Evolutionary conservation across 2,113 vertebrate genomes (phyloP), one percentile per base, ranked within the genome.

Genomic region (Dasyornis broadbenti): DNA sequence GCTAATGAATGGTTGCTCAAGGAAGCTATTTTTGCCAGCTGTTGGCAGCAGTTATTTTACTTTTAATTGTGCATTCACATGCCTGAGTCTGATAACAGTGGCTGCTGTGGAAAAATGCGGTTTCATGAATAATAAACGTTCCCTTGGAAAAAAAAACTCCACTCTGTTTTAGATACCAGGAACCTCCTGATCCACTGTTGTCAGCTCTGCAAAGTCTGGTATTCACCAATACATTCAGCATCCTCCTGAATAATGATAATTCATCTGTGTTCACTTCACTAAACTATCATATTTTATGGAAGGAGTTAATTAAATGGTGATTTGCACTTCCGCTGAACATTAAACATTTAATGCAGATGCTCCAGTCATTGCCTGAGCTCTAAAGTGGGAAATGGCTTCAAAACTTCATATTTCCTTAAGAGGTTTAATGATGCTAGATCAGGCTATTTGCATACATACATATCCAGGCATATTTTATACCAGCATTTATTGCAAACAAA

Each of bases 251-350:
- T 92, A 95, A 96, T 91, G 92, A 86, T 93, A 95, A 94, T 89
- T 97, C 95, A 93, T 96, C 91, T 94, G 89, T 94, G 94, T 80
- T 96, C 95, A 96, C 94, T 88, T 94, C 86, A 92, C 95, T 94
- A 96, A 96, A 87, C 86, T 65, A 94, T 96, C 95, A 87, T 94
- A 97, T 96, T 96, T 96, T 96, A 95, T 96, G 86, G 94, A 94
- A 96, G 86, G 87, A 97, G 96, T 96, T 96, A 97, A 97, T 97
- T 96, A 96, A 97, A 96, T 92, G 86, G 89, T 95, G 94, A 96
- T 96, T 97, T 96, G 94, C 95, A 96, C 91, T 96, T 97, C 95
- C 47, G 75, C 71, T 94, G 95, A 96, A 92, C 96, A 95, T 95
- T 96, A 96, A 96, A 96, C 91, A 95, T 95, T 96, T 95, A 94